These are phyloP conservation scores for Dicranocentrus wangi DNA, from an alignment of 2,888 invertebrate species.

Conservation along the genomic window DNA sequence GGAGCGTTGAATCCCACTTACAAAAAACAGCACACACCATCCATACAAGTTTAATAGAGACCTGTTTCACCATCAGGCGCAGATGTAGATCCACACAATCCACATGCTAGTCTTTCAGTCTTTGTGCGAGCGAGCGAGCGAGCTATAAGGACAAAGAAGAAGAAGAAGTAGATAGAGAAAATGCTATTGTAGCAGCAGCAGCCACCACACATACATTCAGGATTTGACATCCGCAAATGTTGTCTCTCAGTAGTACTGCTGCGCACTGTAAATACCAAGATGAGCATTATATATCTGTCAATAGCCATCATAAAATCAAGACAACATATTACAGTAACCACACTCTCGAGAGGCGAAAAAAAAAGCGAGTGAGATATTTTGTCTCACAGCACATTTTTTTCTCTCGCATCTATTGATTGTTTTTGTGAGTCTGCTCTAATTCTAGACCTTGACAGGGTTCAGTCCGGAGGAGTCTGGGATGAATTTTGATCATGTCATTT, in stretches of 20 bases:
- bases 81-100: not conserved
- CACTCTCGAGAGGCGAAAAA: no score
- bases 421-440: not conserved
- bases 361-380: not conserved
- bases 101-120: not conserved
- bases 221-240: slow-evolving; percentile 4
- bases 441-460: no score
- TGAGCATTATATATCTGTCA: slow-evolving; percentile 3
- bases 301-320: not conserved
- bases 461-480: no score
- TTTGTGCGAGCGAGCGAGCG: no score
- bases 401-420: not conserved
- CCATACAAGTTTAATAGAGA: slow-evolving; percentile 16
- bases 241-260: not conserved
- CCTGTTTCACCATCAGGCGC: slow-evolving; percentile 38
- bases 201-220: no score
- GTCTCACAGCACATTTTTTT: not conserved
- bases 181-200: no score
- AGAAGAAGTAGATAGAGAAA: no score
- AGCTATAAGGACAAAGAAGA: no score
- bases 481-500: no score
- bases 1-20: slow-evolving; percentile 46
- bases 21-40: not conserved
- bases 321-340: not conserved
- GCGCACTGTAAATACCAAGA: not conserved